Base-by-base conservation (phyloP, 2,888 invertebrate species). In the Apantesis nais region DNA sequence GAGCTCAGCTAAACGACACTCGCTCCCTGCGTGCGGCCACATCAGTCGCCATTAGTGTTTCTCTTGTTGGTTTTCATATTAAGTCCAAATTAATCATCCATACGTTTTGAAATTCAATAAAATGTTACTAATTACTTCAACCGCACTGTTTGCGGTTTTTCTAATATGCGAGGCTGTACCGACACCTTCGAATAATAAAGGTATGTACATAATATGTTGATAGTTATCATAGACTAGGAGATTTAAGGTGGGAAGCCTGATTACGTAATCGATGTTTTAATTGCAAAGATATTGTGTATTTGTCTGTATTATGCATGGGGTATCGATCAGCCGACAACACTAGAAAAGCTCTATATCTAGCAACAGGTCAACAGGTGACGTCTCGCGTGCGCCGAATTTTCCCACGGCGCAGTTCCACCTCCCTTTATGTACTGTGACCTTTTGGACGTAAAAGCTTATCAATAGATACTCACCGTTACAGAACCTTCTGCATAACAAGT, bases 141-240 rank as follows among this genome's bases (percentile, higher is more conserved):
- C 94, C 93, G 94, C 94, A 90, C 81, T 92, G 44, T 87, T 90
- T 89, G 94, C 94, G 93, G 93, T 93, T 77, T 81, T 93, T 62
- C 79, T 91, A 73, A 80, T 90, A 66, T 86, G 86, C 72, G 87
- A 89, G 68, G 94, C 92, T 55, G 87, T 92, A 67, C 94, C 95
- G 58, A 90, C 94, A 72, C 92, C 94, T 75, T 87, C 90, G 29
- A 92, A 91, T 78, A 90, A 89, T 82, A 92, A 94, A 91, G 94
- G 94, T 94, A 89, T 61, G 77, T 81, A 68, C 8, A 19, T 41
- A 29, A 70, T 62, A 31, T 62, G 71, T 71, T 68, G 48, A 19
- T 73, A 62, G 25, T 62, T 66, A 60, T 70, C 31, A 37, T 64
- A 34, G 44, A 66, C 58, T 68, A 69, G 62, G 39, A 39, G 34